Evolutionary conservation across 2,113 vertebrate genomes (phyloP).

Genomic region (Falco punctatus): DNA sequence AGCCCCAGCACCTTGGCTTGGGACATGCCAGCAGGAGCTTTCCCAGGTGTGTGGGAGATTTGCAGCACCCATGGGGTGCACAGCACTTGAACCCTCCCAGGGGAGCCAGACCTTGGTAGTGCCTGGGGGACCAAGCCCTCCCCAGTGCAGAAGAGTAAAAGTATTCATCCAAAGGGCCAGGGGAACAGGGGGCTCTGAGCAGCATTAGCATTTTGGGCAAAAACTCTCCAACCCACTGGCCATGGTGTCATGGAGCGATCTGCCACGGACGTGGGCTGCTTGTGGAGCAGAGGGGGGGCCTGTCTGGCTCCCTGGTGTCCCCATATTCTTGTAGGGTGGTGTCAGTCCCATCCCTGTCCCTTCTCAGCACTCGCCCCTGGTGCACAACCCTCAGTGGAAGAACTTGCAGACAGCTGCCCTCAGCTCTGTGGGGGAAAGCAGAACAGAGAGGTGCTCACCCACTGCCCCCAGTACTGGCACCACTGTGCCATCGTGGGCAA

Average conservation of each 20-base stretch:
- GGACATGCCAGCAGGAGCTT: not conserved
- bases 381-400: conserved; percentile 4
- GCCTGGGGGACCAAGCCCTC: too few species aligned
- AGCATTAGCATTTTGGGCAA: fast-evolving
- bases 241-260: not conserved
- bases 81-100: too few species aligned
- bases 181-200: fast-evolving
- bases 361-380: not conserved
- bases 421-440: not conserved
- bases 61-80: not conserved
- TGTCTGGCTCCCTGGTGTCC: not conserved
- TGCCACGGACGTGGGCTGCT: fast-evolving
- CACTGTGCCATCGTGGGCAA: fast-evolving
- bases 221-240: not conserved
- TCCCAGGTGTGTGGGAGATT: not conserved
- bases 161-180: not conserved
- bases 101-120: too few species aligned
- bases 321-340: not conserved
- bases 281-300: fast-evolving
- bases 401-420: not conserved
- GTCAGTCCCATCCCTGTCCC: not conserved
- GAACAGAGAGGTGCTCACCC: not conserved
- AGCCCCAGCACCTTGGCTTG: not conserved
- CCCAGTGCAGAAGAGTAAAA: not conserved
- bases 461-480: fast-evolving